Evolutionary conservation across 2,888 invertebrate genomes (phyloP), one percentile per base, ranked within the genome.

Genomic region (Diadegma fenestrale): DNA sequence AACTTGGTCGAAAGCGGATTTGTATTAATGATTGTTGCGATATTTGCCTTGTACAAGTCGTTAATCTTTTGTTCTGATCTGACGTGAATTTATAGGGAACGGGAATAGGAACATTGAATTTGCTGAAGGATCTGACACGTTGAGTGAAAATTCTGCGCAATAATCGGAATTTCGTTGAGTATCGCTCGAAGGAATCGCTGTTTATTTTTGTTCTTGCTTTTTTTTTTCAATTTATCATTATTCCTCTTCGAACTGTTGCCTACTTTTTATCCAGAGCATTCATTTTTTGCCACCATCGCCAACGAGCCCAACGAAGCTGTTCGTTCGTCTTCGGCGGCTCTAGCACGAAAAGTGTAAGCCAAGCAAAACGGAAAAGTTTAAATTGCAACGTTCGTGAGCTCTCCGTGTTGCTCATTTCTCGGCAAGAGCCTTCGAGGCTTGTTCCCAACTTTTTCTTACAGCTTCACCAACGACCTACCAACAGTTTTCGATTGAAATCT

Each of bases 401-500:
- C 41, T 72, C 17, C 48, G 51, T 22, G 69, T 51, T 51, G 19
- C 63, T 37, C 63, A 37, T 75, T 64, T 71, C 61, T 45, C n/a
- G 66, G 14, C 26, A 26, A 41, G 48, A 82, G 78, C 79, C 71
- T 72, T 26, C 37, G 58, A 73, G 80, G 68, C 76, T 77, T 64
- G 78, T 81, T 78, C 84, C 51, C 84, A 69, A 81, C 61, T 69
- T 63, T 81, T 81, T 77, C 72, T 66, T 63, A 41, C 61, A 43
- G 54, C 86, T 86, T 84, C 84, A 84, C 87, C 86, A 69, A 71
- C 85, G 86, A 85, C 41, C 68, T 22, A 33, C 63, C 80, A 87
- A 86, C 88, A 89, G 88, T 88, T 90, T 88, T 88, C 89, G 89
- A 89, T 90, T 88, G 88, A 89, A 89, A 90, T 88, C 88, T 84